These are phyloP conservation scores for Melospiza melodia DNA, from an alignment of 2,113 vertebrate species.

Conservation along the genomic window DNA sequence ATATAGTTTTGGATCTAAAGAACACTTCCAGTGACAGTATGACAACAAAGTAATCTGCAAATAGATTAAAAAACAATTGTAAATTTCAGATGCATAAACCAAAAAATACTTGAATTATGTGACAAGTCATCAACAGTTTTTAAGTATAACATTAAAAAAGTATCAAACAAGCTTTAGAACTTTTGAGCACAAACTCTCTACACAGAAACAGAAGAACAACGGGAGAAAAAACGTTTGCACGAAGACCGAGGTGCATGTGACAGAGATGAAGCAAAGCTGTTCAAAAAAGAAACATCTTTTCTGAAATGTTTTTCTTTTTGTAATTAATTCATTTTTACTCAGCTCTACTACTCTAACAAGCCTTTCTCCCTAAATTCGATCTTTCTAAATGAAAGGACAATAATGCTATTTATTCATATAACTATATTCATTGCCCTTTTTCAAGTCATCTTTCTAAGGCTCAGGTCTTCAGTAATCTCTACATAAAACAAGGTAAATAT, in stretches of 20 bases:
- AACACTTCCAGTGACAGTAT: neutral
- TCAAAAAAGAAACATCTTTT: neutral
- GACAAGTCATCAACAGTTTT: neutral
- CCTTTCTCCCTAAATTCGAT: neutral
- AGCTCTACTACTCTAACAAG: neutral
- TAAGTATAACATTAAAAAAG: neutral
- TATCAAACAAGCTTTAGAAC: neutral
- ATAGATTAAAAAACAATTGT: neutral
- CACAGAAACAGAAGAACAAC: neutral
- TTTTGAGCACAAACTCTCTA: neutral
- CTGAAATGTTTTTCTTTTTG: neutral
- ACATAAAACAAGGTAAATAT: neutral
- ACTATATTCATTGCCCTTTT: neutral
- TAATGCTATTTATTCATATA: accelerated
- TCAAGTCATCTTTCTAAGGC: neutral
- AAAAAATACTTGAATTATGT: neutral
- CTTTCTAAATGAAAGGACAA: neutral
- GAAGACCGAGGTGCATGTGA: neutral
- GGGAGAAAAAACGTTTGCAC: neutral
- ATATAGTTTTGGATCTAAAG: neutral
- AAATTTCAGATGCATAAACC: neutral
- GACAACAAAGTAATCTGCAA: neutral
- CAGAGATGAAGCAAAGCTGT: neutral
- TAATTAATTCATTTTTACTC: neutral
- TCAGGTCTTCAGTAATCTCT: neutral